A percentile compares a stretch with the other conserved stretches of the same genome.
Evolutionary conservation across 2,113 vertebrate species (phyloP).

Genomic region (Antidorcas marsupialis): DNA sequence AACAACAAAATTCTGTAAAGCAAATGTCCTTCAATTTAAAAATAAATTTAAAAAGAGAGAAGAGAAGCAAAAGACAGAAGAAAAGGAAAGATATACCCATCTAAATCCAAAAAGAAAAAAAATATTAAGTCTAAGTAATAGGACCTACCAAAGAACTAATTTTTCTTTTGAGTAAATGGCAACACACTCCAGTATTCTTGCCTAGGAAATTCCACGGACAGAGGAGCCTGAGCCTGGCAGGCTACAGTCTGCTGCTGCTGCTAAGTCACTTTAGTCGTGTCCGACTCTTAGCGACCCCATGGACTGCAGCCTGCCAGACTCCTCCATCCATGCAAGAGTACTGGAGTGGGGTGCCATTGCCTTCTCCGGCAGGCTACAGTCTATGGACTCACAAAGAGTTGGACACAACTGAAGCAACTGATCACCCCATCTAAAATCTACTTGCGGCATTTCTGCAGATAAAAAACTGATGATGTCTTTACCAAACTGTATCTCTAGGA

Average conservation of each 20-base stretch:
- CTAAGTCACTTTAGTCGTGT: too few relatives aligned
- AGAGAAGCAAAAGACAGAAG: neutral
- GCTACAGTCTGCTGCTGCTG: too few relatives aligned
- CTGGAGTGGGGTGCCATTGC: too few relatives aligned
- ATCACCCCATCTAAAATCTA: neutral
- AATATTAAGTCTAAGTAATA: neutral
- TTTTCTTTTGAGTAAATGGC: slow-evolving; percentile 7
- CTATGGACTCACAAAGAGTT: neutral
- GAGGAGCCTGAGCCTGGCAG: neutral
- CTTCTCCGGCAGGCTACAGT: neutral
- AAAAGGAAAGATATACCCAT: neutral
- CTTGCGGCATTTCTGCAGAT: neutral
- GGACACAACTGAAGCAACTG: neutral
- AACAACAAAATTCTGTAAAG: neutral
- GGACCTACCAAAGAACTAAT: neutral
- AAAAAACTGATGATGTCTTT: neutral
- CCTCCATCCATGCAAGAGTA: too few relatives aligned
- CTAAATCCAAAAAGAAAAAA: neutral
- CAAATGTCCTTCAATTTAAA: neutral
- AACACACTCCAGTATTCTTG: neutral
- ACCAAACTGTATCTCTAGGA: neutral
- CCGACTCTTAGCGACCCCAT: too few relatives aligned
- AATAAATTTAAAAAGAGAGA: neutral
- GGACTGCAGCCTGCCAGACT: too few relatives aligned
- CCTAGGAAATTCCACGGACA: neutral